Evolutionary conservation across 2,113 vertebrate species (phyloP).

Genomic region (Sakesphorus luctuosus): DNA sequence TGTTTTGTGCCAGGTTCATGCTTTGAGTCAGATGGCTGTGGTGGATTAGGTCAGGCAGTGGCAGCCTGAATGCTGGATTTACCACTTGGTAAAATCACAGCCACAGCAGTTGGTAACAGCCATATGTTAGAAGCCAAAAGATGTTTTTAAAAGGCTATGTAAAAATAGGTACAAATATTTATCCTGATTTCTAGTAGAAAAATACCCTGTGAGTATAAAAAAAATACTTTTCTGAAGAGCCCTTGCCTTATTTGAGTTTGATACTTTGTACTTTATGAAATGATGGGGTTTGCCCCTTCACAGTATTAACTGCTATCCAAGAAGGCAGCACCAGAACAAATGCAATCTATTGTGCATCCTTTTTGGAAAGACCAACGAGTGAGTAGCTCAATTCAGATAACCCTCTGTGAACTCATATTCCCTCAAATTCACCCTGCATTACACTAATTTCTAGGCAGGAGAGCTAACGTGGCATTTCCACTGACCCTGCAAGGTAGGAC

Average conservation of each 20-base stretch:
- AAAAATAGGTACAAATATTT: not conserved
- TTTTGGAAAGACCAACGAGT: not conserved
- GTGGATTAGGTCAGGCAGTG: not conserved
- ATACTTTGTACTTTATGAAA: not conserved
- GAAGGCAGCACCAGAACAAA: not conserved
- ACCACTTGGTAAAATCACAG: not conserved
- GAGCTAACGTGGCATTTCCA: not conserved
- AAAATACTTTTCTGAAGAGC: not conserved
- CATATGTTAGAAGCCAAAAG: not conserved
- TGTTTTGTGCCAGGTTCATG: not conserved
- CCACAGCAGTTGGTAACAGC: not conserved
- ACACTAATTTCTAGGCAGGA: not conserved
- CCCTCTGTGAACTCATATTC: not conserved
- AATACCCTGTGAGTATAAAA: not conserved
- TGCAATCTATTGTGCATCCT: not conserved
- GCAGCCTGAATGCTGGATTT: not conserved
- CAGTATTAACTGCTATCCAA: not conserved
- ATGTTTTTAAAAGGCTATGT: not conserved
- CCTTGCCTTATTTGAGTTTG: not conserved
- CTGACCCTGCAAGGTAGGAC: not conserved
- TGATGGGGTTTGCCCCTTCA: not conserved
- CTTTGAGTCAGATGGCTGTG: not conserved
- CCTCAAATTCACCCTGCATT: not conserved
- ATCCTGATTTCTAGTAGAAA: not conserved
- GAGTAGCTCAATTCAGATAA: not conserved